Conservation (phyloP, 1,140 invertebrate species). For the Drosophila persimilis region DNA sequence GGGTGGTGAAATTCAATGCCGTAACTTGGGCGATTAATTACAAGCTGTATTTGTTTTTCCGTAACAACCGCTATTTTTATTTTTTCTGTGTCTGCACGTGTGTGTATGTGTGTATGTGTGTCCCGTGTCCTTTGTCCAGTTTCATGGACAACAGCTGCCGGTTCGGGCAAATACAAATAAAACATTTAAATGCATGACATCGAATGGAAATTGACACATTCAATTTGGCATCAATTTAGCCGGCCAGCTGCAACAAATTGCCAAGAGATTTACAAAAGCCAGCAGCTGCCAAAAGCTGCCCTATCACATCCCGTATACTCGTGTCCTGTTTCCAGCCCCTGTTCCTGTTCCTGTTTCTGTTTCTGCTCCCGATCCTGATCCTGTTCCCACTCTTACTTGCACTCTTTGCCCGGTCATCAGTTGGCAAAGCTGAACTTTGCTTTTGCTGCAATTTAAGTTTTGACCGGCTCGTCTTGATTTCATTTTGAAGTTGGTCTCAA, state of each 20-base stretch:
- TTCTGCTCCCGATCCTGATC: not conserved
- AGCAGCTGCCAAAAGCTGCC: conserved; percentile 33
- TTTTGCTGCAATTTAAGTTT: conserved; percentile 73
- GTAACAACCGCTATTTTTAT: conserved; percentile 42
- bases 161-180: conserved; percentile 61
- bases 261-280: conserved; percentile 66
- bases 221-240: conserved; percentile 69
- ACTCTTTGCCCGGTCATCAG: not conserved
- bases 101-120: conserved; percentile 11
- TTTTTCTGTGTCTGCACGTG: conserved; percentile 5
- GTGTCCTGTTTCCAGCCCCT: not conserved
- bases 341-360: not conserved
- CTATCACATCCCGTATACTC: not conserved
- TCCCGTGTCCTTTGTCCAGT: conserved; percentile 3
- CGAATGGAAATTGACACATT: conserved; percentile 71
- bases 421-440: conserved; percentile 29
- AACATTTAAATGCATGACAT: conserved; percentile 71
- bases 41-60: conserved; percentile 51
- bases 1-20: conserved; percentile 22
- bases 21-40: conserved; percentile 53
- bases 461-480: conserved; percentile 65
- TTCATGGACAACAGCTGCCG: conserved; percentile 52
- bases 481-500: conserved; percentile 71
- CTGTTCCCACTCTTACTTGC: not conserved
- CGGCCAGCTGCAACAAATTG: conserved; percentile 63